Evolutionary conservation across 2,888 invertebrate genomes (phyloP).

Genomic region (Eupithecia abbreviata): DNA sequence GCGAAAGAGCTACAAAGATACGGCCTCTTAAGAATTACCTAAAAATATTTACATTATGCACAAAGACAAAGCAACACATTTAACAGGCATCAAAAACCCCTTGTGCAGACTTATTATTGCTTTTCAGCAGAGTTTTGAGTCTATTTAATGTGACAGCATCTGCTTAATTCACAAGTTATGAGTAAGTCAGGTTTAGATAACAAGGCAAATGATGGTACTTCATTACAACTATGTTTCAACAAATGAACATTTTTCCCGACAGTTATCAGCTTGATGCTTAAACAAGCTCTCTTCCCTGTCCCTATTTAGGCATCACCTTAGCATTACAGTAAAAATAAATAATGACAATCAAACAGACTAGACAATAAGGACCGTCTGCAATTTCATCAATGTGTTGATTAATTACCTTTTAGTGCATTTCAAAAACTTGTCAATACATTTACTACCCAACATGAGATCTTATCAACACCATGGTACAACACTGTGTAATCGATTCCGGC

Average conservation of each 20-base stretch:
- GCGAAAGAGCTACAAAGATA: constrained; percentile 8
- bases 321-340: constrained; percentile 64
- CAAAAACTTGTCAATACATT: constrained; percentile 45
- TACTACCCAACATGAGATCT: constrained; percentile 68
- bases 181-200: constrained; percentile 16
- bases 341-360: constrained; percentile 75
- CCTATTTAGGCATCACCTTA: constrained; percentile 57
- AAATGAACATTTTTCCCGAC: neutral
- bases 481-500: constrained; percentile 9
- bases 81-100: constrained; percentile 60
- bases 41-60: constrained; percentile 80
- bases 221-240: neutral
- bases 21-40: constrained; percentile 52
- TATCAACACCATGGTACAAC: constrained; percentile 24
- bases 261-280: constrained; percentile 52
- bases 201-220: constrained; percentile 11
- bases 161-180: constrained; percentile 13
- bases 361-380: constrained; percentile 70
- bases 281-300: constrained; percentile 55
- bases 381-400: constrained; percentile 55
- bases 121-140: constrained; percentile 53
- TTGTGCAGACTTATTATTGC: constrained; percentile 68
- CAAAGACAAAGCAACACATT: constrained; percentile 72
- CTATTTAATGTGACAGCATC: constrained; percentile 54
- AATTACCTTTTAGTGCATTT: constrained; percentile 45